Conservation (phyloP, 2,113 vertebrate genomes). For the Garra rufa region DNA sequence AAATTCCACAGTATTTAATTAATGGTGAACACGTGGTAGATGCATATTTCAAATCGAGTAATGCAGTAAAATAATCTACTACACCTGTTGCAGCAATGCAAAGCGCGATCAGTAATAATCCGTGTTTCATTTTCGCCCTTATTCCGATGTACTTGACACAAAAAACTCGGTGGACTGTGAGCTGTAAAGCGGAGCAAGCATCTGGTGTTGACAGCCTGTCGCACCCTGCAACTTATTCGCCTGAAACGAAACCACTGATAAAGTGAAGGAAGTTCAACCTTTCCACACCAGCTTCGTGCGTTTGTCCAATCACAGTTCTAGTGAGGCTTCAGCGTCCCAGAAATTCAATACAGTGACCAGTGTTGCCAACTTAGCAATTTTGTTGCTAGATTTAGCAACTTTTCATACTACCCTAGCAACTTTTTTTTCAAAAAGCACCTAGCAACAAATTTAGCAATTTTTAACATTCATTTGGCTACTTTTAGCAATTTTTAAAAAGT, state of each 20-base stretch:
- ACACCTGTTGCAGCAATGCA: constrained; percentile 34
- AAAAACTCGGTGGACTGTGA: neutral
- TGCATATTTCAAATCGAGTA: neutral
- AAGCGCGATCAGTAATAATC: neutral
- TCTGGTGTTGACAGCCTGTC: too few species aligned
- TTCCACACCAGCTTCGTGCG: constrained; percentile 12
- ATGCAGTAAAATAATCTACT: neutral
- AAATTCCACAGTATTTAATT: neutral
- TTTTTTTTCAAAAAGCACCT: too few species aligned
- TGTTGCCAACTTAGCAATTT: too few species aligned
- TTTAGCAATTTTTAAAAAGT: too few species aligned
- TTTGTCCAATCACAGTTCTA: constrained; percentile 26
- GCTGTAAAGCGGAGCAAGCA: neutral
- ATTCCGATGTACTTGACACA: neutral
- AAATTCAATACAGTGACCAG: neutral
- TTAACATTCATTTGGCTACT: too few species aligned
- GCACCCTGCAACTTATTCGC: neutral
- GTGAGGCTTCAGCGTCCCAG: neutral
- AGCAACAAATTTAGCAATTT: too few species aligned
- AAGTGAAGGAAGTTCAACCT: constrained; percentile 22
- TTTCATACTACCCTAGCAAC: too few species aligned
- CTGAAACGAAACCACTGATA: constrained; percentile 49
- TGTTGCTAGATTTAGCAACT: too few species aligned
- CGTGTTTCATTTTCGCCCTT: neutral
- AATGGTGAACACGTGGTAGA: neutral